Evolutionary conservation across 1,140 invertebrate genomes (phyloP).

Genomic region (Drosophila kanapiae): DNA sequence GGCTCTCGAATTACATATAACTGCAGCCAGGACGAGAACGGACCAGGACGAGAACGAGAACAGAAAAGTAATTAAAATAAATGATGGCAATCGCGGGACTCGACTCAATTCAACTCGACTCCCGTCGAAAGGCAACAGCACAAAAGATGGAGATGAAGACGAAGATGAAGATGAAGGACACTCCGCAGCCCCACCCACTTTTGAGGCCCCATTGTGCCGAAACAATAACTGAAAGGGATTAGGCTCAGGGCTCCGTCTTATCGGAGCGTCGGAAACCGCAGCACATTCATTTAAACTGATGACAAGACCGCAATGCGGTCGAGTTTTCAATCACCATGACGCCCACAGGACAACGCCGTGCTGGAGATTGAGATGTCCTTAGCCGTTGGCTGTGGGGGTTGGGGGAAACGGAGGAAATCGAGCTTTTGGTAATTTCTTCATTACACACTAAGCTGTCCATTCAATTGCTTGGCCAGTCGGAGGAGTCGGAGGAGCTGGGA

Average conservation of each 20-base stretch:
- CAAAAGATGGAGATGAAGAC: constrained; percentile 30
- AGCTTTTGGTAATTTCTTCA: constrained; percentile 80
- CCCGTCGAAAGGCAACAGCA: constrained; percentile 13
- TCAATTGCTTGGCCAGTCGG: constrained; percentile 52
- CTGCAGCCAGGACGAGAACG: constrained; percentile 56
- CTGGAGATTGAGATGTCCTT: constrained; percentile 39
- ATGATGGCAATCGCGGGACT: constrained; percentile 74
- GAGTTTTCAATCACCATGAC: constrained; percentile 82
- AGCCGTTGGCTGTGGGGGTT: not conserved
- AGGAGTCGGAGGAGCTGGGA: not conserved
- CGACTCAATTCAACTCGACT: constrained; percentile 36
- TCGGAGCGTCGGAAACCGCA: constrained; percentile 63
- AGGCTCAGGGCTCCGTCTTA: constrained; percentile 67
- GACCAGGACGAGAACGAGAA: constrained; percentile 37
- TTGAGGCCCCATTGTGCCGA: constrained; percentile 15
- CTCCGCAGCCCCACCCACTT: constrained; percentile 10
- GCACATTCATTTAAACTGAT: constrained; percentile 79
- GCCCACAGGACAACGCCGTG: constrained; percentile 50
- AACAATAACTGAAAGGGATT: constrained; percentile 67
- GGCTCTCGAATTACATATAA: constrained; percentile 74
- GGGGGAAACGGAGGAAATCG: not conserved
- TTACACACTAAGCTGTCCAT: constrained; percentile 77
- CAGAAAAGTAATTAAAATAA: constrained; percentile 81
- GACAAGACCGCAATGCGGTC: constrained; percentile 78
- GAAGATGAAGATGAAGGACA: constrained; percentile 27